Conservation (phyloP, 35 echinoderm and acorn worm genomes). For the Ophiothrix spiculata region DNA sequence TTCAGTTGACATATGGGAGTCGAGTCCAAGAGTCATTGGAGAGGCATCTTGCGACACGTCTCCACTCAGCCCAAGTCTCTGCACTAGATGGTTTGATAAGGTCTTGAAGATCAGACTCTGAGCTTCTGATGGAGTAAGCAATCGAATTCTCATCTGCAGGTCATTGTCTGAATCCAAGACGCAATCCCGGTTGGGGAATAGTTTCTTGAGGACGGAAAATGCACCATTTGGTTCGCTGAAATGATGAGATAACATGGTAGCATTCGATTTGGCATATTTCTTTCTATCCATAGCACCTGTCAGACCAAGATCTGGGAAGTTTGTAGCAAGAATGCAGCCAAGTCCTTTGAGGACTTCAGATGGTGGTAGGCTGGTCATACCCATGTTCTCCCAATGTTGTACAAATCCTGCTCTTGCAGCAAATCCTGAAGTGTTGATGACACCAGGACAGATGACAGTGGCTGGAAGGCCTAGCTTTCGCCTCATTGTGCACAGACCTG, state of each 20-base stretch:
- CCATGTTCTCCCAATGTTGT: constrained; percentile 77
- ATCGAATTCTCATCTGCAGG: constrained; percentile 54
- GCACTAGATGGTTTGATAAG: constrained; percentile 55
- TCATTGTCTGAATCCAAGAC: constrained; percentile 79
- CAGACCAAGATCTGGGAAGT: constrained; percentile 70
- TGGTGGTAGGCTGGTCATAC: constrained; percentile 77
- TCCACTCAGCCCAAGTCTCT: constrained; percentile 76
- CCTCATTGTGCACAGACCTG: constrained; percentile 59
- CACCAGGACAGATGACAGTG: constrained; percentile 78
- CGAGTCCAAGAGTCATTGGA: constrained; percentile 70
- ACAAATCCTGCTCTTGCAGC: constrained; percentile 83
- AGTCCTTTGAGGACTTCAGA: constrained; percentile 83
- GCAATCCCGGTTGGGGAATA: constrained; percentile 74
- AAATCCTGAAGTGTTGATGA: constrained; percentile 82
- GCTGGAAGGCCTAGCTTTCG: constrained; percentile 88
- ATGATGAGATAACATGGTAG: constrained; percentile 73
- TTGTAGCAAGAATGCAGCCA: constrained; percentile 75
- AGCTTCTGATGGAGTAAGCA: constrained; percentile 63
- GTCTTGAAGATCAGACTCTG: constrained; percentile 63
- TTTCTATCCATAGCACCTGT: constrained; percentile 77
- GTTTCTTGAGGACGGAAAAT: constrained; percentile 76
- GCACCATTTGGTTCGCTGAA: constrained; percentile 69
- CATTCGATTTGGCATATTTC: constrained; percentile 66
- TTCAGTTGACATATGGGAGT: constrained; percentile 96
- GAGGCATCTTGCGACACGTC: constrained; percentile 66